Percentiles rank a stretch among this genome's conserved stretches.
Conservation (phyloP, 2,113 vertebrate species). For the Eurystomus gularis region DNA sequence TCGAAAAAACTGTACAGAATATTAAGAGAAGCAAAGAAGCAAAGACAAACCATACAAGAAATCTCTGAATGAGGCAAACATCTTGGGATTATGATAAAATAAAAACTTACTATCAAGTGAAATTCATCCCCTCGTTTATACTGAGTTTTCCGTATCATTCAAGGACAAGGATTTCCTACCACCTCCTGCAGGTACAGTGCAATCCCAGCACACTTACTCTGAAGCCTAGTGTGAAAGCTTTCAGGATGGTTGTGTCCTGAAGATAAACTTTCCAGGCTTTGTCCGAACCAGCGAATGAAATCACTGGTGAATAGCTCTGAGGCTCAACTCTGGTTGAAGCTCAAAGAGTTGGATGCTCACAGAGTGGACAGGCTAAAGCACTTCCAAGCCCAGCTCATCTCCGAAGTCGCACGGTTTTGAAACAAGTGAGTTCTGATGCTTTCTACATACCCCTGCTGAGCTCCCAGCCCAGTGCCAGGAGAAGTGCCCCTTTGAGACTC, state of each 20-base stretch:
- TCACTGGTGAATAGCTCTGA: neutral
- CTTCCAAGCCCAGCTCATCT: neutral
- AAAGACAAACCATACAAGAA: neutral
- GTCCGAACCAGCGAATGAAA: neutral
- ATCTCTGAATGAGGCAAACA: neutral
- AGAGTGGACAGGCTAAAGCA: neutral
- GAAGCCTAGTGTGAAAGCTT: neutral
- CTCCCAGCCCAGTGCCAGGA: neutral
- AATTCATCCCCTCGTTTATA: neutral
- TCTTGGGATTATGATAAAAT: neutral
- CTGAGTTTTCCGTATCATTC: neutral
- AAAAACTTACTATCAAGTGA: neutral
- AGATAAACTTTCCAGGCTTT: neutral
- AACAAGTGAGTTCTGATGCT: rapidly evolving
- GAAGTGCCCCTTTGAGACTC: neutral
- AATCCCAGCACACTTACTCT: neutral
- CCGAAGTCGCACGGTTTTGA: rapidly evolving
- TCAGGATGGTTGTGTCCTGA: neutral
- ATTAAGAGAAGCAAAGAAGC: neutral
- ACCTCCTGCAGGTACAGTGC: neutral
- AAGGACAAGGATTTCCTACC: neutral
- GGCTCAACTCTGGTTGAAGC: neutral
- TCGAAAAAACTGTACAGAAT: neutral
- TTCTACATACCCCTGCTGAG: neutral
- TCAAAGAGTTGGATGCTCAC: neutral